Conservation (phyloP, 2,797 vertebrate genomes). For the Moxostoma hubbsi region DNA sequence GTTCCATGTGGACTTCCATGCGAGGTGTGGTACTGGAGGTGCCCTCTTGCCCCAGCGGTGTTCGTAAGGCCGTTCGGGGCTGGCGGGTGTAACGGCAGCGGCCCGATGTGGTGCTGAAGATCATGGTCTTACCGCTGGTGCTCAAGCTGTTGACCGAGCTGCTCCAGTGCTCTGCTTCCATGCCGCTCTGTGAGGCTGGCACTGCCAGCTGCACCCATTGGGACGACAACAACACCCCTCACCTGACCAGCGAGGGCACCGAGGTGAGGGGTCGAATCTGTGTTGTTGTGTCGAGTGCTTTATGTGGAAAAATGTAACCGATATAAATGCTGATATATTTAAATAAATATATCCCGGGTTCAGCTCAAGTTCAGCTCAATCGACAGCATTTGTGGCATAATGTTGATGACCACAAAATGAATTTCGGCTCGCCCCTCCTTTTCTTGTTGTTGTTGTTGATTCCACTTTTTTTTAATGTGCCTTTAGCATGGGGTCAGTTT, state of each 20-base stretch:
- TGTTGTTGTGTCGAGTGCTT: neutral
- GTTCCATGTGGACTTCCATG: constrained; percentile 58
- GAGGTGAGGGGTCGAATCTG: constrained; percentile 65
- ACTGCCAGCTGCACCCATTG: constrained; percentile 69
- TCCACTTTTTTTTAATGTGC: no score
- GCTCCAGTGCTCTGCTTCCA: constrained; percentile 67
- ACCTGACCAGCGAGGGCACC: constrained; percentile 64
- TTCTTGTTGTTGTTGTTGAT: no score
- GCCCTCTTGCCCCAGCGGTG: constrained; percentile 11
- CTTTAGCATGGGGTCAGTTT: neutral
- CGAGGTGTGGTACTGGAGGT: neutral
- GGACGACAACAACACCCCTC: constrained; percentile 65
- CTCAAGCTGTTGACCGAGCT: constrained; percentile 76
- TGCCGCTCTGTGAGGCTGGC: constrained; percentile 72
- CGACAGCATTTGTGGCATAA: no score
- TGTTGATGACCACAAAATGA: no score
- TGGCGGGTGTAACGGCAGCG: constrained; percentile 54
- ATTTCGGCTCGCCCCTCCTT: no score
- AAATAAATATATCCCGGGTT: no score
- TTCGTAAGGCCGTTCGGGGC: constrained; percentile 6
- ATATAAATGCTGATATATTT: no score
- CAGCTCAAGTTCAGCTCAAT: no score
- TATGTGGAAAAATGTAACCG: no score
- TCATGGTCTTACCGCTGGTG: constrained; percentile 77
- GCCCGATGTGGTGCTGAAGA: constrained; percentile 69